A percentile compares a stretch with the other conserved stretches of the same genome.
These are phyloP conservation scores for Lithobates sylvaticus DNA, from an alignment of 2,797 vertebrate genomes.

Conservation along the genomic window DNA sequence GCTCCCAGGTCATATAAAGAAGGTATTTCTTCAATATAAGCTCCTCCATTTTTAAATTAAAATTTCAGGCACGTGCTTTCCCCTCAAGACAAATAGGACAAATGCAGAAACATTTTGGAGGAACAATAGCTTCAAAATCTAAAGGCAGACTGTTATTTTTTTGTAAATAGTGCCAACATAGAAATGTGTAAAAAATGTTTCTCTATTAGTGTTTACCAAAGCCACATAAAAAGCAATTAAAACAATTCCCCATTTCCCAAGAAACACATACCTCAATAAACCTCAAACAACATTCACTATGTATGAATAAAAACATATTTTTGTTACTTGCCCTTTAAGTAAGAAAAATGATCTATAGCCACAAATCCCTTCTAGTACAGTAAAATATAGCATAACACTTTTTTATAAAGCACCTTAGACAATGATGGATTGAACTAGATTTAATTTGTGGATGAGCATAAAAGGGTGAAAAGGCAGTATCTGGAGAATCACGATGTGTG, in stretches of 20 bases:
- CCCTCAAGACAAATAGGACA: too few species aligned
- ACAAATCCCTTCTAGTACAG: not conserved
- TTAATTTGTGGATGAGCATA: slow-evolving; percentile 7
- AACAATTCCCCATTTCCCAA: not conserved
- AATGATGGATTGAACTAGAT: slow-evolving; percentile 6
- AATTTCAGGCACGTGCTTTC: too few species aligned
- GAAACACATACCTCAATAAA: not conserved
- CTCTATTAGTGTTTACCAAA: too few species aligned
- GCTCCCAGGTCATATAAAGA: too few species aligned
- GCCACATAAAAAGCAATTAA: too few species aligned
- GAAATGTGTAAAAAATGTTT: too few species aligned
- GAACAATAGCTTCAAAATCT: too few species aligned
- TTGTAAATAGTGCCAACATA: too few species aligned
- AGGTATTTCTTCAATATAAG: too few species aligned
- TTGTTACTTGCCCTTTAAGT: not conserved
- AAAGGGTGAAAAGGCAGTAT: slow-evolving; percentile 13
- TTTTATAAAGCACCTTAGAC: not conserved
- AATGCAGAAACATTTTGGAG: too few species aligned
- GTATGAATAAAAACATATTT: not conserved
- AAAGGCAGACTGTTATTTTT: too few species aligned
- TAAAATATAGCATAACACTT: not conserved
- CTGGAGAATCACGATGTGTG: not conserved
- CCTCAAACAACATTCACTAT: not conserved
- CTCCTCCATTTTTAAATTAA: too few species aligned
- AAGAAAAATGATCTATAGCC: not conserved